Evolutionary conservation across 1,140 invertebrate genomes (phyloP), one percentile per base, ranked within the genome.

Genomic region (Papilio dardanus): DNA sequence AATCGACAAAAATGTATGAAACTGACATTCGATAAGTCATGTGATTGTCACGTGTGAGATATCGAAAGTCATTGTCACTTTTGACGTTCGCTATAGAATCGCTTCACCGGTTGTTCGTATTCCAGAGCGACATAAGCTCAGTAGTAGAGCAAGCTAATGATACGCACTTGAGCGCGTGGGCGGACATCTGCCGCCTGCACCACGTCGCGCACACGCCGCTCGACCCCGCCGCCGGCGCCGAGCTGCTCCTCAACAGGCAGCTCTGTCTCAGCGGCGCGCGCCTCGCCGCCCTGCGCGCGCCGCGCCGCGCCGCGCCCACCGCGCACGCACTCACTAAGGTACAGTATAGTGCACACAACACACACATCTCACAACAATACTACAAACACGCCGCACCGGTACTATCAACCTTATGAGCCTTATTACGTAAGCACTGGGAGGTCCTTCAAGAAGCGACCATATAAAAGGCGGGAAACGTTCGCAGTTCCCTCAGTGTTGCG

Each of bases 81-180:
- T n/a, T n/a, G n/a, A n/a, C n/a, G n/a, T n/a, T n/a, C n/a, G n/a
- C n/a, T n/a, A n/a, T n/a, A n/a, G n/a, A 37, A 37, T 14, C 14
- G 35, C 35, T 37, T 12, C 35, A 37, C 35, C 14, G 5, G 10
- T 0, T 37, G n/a, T 46, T 46, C 19, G n/a, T 66, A 8, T 50
- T 93, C 7, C 81, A 96, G 96, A 93, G 93, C 28, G 96, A 97
- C 91, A 94, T 97, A 91, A 94, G 94, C n/a, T 94, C 95, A 28
- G 95, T 98, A 31, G 96, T 97, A 0, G 97, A 98, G 78, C 97
- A 98, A 82, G 97, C 97, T 0, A 98, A 98, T 92, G 98, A 98
- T 87, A 98, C 98, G 88, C 98, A 98, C 90, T 95, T 98, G 93
- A 95, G 95, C 0, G 97, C 97, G 8, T 99, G 98, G 98, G 97